phyloP scores from a whole-genome alignment of 2,888 invertebrate genomes.

The Cephus runcator region DNA sequence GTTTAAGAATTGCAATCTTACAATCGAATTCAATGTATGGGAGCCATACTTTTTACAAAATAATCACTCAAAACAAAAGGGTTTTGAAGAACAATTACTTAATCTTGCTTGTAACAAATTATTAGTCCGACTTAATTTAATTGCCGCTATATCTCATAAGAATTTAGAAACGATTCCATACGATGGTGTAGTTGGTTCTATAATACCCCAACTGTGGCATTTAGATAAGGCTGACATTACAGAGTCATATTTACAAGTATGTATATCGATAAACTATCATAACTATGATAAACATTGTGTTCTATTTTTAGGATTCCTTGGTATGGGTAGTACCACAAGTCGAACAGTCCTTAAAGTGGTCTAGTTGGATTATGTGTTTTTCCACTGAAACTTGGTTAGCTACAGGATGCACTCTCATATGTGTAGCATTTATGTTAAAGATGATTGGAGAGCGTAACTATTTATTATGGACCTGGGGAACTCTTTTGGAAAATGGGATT shows the following conservation, averaged over 20 bases:
- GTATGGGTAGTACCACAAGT: conserved; percentile 7
- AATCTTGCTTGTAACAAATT: not conserved
- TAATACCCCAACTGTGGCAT: not conserved
- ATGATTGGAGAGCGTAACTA: not conserved
- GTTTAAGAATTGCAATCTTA: conserved; percentile 13
- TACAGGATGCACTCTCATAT: not conserved
- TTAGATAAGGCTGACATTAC: conserved; percentile 7
- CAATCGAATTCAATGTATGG: conserved; percentile 9
- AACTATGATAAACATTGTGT: not conserved
- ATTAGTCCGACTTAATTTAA: not conserved
- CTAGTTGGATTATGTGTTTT: not conserved
- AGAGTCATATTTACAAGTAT: conserved; percentile 12
- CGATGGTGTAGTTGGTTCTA: conserved; percentile 2
- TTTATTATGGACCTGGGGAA: conserved; percentile 11
- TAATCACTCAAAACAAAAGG: not conserved
- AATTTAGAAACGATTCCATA: not conserved
- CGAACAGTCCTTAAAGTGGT: not conserved
- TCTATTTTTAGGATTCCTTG: not conserved
- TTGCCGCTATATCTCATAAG: not conserved
- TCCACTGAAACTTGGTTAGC: conserved; percentile 1
- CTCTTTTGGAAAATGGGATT: conserved; percentile 6
- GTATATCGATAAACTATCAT: not conserved
- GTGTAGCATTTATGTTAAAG: conserved; percentile 1
- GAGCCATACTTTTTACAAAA: conserved; percentile 1
- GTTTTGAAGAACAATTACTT: conserved; percentile 3